Percentiles rank a stretch among this genome's conserved stretches.
Conservation (phyloP, 1,140 invertebrate species). For the Sesamia nonagrioides region DNA sequence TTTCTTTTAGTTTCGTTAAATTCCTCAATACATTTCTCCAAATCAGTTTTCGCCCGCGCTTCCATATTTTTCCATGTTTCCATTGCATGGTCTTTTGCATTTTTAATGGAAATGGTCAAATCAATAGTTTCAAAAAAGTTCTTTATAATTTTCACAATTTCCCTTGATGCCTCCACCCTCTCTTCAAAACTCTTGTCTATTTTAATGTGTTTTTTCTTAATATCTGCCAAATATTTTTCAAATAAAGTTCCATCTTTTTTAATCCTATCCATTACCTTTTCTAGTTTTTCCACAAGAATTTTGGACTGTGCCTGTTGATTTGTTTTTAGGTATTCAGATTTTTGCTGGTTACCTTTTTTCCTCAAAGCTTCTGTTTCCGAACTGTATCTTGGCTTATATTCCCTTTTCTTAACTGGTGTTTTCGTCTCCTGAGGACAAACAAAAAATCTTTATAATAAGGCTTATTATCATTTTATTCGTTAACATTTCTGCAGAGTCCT, state of each 20-base stretch:
- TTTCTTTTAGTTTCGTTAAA: background rate
- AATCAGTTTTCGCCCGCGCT: background rate
- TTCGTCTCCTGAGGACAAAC: constrained; percentile 4
- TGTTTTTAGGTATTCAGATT: background rate
- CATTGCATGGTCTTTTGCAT: background rate
- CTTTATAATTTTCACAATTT: background rate
- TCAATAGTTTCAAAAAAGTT: background rate
- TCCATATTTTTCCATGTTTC: background rate
- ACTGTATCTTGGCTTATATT: background rate
- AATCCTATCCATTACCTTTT: background rate
- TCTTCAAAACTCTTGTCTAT: background rate
- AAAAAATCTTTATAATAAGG: background rate
- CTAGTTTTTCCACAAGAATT: background rate
- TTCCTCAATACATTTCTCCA: background rate
- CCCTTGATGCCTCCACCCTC: background rate
- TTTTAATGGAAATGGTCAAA: background rate
- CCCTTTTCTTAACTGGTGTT: background rate
- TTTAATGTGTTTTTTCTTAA: background rate
- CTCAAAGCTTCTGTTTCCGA: background rate
- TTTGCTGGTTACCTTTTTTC: background rate
- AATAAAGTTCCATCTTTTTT: background rate
- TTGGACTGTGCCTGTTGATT: background rate
- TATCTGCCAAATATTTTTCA: background rate
- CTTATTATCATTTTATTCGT: background rate
- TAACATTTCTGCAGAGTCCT: background rate